Conservation (phyloP, 2,797 vertebrate species). For the Macropodus opercularis region DNA sequence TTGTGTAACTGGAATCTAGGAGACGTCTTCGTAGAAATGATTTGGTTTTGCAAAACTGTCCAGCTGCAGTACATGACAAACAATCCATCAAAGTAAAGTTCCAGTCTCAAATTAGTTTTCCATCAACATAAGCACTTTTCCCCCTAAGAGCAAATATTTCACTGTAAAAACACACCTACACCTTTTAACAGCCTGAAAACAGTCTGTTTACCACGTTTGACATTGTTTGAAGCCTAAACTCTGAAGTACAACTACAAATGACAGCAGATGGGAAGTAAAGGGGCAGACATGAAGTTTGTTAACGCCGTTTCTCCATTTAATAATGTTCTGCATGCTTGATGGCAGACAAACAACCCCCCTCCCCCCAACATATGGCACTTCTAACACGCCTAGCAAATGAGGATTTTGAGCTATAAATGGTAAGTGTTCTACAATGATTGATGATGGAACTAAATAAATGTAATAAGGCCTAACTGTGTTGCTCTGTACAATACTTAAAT, state of each 20-base stretch:
- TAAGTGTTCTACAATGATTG: constrained; percentile 56
- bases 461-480: constrained; percentile 6
- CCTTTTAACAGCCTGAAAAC: neutral
- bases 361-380: constrained; percentile 56
- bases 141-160: neutral
- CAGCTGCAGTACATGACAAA: neutral
- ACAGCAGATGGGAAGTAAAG: neutral
- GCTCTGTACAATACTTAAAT: constrained; percentile 16
- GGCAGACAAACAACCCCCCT: constrained; percentile 27
- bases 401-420: constrained; percentile 44
- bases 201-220: too few relatives aligned
- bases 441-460: constrained; percentile 33
- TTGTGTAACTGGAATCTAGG: constrained; percentile 21
- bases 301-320: constrained; percentile 42
- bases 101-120: neutral
- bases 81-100: neutral
- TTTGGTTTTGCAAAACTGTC: constrained; percentile 15
- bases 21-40: constrained; percentile 6
- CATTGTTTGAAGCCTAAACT: neutral
- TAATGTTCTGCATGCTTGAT: constrained; percentile 51
- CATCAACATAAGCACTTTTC: neutral
- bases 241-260: neutral
- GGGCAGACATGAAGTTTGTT: constrained; percentile 2
- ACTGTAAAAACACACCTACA: neutral
- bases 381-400: constrained; percentile 40